These are phyloP conservation scores for Pimpla rufipes DNA, from an alignment of 2,888 invertebrate species.

Conservation along the genomic window DNA sequence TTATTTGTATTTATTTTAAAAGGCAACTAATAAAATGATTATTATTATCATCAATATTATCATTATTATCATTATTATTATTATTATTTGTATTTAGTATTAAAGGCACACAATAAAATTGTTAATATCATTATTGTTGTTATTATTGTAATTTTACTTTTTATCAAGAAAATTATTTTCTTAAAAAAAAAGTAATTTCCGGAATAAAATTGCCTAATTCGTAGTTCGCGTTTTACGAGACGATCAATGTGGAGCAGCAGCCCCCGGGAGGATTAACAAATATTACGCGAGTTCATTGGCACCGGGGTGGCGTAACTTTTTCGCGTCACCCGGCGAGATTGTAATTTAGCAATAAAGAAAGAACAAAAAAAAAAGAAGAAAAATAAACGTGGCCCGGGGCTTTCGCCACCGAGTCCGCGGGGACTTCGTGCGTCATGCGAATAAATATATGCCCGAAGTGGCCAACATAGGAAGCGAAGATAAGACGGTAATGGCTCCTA, in stretches of 20 bases:
- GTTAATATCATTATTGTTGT: no score
- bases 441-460: slow-evolving; percentile 9
- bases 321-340: not conserved
- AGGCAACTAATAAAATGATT: no score
- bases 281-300: not conserved
- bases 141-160: not conserved
- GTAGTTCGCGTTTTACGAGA: no score
- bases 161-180: not conserved
- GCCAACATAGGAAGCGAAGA: slow-evolving; percentile 19
- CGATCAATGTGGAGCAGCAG: not conserved
- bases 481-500: slow-evolving; percentile 20
- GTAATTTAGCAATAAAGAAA: not conserved
- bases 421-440: slow-evolving; percentile 21
- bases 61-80: no score
- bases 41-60: no score
- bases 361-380: no score
- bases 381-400: not conserved
- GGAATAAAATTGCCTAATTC: no score
- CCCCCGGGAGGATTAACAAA: not conserved
- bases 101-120: no score
- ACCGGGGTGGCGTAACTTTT: not conserved
- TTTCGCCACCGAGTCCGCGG: not conserved
- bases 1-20: not conserved
- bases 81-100: no score
- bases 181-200: no score